Conservation (phyloP, 2,888 invertebrate genomes). For the Oscheius sp. region DNA sequence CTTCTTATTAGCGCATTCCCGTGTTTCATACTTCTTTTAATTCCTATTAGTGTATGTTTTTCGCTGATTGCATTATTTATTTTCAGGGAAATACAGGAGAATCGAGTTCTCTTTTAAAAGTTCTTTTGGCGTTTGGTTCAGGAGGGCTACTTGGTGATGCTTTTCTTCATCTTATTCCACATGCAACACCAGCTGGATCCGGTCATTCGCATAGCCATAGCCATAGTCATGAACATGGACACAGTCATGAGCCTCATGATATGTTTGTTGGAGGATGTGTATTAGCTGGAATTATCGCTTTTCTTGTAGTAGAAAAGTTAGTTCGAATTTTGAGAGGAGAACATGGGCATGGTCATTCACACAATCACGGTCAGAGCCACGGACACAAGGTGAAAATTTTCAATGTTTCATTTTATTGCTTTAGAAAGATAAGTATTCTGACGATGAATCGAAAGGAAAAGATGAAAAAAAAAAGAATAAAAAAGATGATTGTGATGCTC, state of each 20-base stretch:
- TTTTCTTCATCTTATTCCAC: conserved; percentile 96
- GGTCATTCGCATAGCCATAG: conserved; percentile 75
- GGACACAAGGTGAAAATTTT: conserved; percentile 21
- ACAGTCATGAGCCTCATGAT: conserved; percentile 73
- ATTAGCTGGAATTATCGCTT: conserved; percentile 74
- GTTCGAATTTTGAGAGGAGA: conserved; percentile 82
- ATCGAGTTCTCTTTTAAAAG: conserved; percentile 63
- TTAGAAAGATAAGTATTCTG: conserved; percentile 33
- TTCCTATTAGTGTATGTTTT: conserved; percentile 80
- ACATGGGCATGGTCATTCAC: conserved; percentile 78
- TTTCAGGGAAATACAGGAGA: conserved; percentile 62
- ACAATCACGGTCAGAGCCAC: conserved; percentile 39
- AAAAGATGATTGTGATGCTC: too few species aligned
- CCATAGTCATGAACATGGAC: conserved; percentile 36
- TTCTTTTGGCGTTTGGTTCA: conserved; percentile 87
- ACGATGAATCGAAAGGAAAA: conserved; percentile 32
- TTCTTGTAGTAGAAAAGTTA: conserved; percentile 81
- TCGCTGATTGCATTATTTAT: background rate
- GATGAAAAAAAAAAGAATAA: conserved; percentile 34
- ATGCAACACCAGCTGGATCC: conserved; percentile 79
- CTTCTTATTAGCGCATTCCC: conserved; percentile 93
- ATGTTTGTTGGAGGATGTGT: conserved; percentile 93
- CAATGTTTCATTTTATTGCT: background rate
- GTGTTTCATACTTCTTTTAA: conserved; percentile 88
- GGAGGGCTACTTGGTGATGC: conserved; percentile 95